Base-by-base conservation (phyloP, 2,113 vertebrate genomes). In the Chloropsis cyanopogon region DNA sequence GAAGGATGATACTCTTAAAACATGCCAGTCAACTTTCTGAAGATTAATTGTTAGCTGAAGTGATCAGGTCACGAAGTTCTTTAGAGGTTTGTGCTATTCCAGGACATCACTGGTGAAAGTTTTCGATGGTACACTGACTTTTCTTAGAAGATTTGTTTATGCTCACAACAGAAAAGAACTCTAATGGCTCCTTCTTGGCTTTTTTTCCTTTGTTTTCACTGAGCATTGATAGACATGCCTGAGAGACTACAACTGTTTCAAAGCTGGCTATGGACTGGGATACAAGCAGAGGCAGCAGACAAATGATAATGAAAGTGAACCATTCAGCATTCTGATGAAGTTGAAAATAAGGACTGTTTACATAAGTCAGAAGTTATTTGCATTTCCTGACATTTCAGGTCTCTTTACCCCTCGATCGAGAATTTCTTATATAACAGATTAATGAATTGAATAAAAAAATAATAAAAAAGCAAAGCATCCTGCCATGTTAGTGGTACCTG, bases 361-460 rank as follows among this genome's bases (percentile, higher is more conserved):
- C 29, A 5, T 86, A 82, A 84, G 24, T 65, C 39, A 72, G 59
- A 79, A 70, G 13, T 56, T 84, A 88, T 90, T 64, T 95, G 47
- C 66, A 93, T 96, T 90, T 95, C 42, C 49, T 92, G 84, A 85
- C 70, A 91, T 91, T 93, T 90, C 69, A 79, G 63, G 69, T 73
- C 72, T 47, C 50, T 42, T 69, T 39, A 53, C 53, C 57, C 35
- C 65, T 93, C 2, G 0, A 33, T 61, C 0, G 2, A 73, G 68
- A 61, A 37, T 79, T 88, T 83, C 17, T 88, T 92, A 70, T 11
- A 4, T 63, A 89, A 76, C 42, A 79, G 50, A 52, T 37, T 69
- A 77, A 91, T 66, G 13, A 93, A 56, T 44, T 77, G 6, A 93
- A 60, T 78, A 37, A 56, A 64, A 57, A 31, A 76, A 6, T 21